These are phyloP conservation scores for Luperina testacea DNA, from an alignment of 2,888 invertebrate species.

Conservation along the genomic window DNA sequence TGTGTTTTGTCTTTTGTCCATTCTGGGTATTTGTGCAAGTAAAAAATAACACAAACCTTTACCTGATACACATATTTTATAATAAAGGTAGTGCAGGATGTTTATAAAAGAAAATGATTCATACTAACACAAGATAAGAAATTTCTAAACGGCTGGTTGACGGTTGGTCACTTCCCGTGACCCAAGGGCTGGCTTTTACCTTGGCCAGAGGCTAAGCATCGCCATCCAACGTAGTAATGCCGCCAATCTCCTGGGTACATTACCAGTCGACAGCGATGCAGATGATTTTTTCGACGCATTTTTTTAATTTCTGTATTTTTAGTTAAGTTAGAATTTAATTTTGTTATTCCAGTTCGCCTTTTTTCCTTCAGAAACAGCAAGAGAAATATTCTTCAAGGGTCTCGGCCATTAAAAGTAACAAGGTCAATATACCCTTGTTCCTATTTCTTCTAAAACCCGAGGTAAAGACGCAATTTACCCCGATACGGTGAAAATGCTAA, in stretches of 20 bases:
- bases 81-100: neutral
- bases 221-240: no score
- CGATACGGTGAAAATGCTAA: constrained; percentile 13
- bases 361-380: neutral
- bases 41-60: neutral
- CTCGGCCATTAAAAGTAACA: constrained; percentile 19
- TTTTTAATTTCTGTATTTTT: no score
- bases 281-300: no score
- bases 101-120: neutral
- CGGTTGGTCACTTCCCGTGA: no score
- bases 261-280: no score
- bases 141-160: no score
- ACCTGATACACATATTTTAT: neutral
- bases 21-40: neutral
- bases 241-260: no score
- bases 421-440: constrained; percentile 1
- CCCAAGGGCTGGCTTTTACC: no score
- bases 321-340: no score
- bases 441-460: neutral
- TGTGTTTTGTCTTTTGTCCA: neutral
- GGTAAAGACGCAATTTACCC: constrained; percentile 7
- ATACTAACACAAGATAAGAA: neutral
- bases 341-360: neutral
- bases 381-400: neutral
- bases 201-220: no score